Evolutionary conservation across 1,140 invertebrate species (phyloP), one percentile per base, ranked within the genome.

Genomic region (Brachionus asplanchnoidis): DNA sequence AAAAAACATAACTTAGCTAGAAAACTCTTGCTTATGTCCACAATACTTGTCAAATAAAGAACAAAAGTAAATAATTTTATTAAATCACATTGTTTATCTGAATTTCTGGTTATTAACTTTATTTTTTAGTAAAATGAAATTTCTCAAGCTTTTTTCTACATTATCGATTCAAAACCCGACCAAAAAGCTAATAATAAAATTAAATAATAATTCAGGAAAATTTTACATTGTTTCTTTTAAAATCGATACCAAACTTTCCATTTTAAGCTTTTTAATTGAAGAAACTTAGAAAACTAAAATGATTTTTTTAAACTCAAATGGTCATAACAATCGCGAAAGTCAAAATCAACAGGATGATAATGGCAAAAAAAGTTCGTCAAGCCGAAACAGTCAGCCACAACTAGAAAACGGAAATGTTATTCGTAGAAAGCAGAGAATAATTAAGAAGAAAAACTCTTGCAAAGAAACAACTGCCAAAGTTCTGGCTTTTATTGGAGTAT

Each of bases 401-500:
- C 2, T 28, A 46, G 26, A 26, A 77, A 77, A 50, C 9, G 26
- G 20, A 23, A 8, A 11, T 28, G 26, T 20, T 12, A 65, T 36
- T 1, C 53, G 66, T 28, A 20, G 40, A 32, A 26, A 60, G 1
- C 53, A 60, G n/a, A 60, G 3, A 26, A 32, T 28, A 65, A 65
- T 40, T 14, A 82, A 46, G 60, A 17, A 50, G n/a, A 23, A 53
- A 36, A 32, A 12, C 32, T 50, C 73, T n/a, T 46, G 73, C n/a
- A 46, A 44, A 26, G 79, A 82, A 42, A 65, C 36, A 42, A 11
- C 23, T 65, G 65, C 79, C 23, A 82, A 82, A 82, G 42, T 82
- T 20, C 23, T 82, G 12, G 79, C 79, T 65, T 40, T 82, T 32
- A 42, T 82, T 46, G 79, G 79, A 23, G 40, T 20, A 36, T 23